A percentile compares a stretch with the other conserved stretches of the same genome.
These are phyloP conservation scores for Ursus arctos DNA, from an alignment of 2,113 vertebrate genomes.

Conservation along the genomic window DNA sequence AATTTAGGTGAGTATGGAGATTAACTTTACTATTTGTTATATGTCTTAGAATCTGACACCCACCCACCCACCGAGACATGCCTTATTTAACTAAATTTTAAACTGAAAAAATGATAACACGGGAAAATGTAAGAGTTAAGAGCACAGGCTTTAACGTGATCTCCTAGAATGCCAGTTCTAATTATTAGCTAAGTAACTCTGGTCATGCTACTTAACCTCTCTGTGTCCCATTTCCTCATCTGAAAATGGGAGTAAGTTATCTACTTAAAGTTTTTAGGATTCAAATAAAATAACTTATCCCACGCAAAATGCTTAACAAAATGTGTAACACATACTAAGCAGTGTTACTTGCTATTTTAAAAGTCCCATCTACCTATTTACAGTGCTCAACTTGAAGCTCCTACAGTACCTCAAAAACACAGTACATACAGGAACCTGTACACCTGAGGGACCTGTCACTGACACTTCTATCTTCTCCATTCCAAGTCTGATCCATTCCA, in stretches of 20 bases:
- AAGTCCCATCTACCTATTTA: not conserved
- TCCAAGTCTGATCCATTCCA: not conserved
- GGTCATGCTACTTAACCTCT: not conserved
- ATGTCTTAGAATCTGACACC: not conserved
- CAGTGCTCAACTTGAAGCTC: not conserved
- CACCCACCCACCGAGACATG: not conserved
- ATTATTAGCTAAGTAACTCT: not conserved
- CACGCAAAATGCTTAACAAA: not conserved
- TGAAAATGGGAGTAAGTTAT: not conserved
- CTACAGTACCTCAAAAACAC: not conserved
- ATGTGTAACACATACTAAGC: not conserved
- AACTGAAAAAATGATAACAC: constrained; percentile 4
- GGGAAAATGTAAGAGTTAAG: constrained; percentile 15
- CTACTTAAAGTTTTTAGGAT: not conserved
- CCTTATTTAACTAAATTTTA: not conserved
- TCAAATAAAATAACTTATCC: constrained; percentile 40
- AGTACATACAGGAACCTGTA: not conserved
- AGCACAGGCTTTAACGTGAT: not conserved
- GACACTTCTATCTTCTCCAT: not conserved
- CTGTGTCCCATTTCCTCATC: not conserved
- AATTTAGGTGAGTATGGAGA: not conserved
- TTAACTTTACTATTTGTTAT: constrained; percentile 35
- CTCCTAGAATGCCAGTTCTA: not conserved
- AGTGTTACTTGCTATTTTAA: not conserved
- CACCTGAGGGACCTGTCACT: not conserved